Evolutionary conservation across 2,888 invertebrate species (phyloP), one percentile per base, ranked within the genome.

Genomic region (Alloplasta piceator): DNA sequence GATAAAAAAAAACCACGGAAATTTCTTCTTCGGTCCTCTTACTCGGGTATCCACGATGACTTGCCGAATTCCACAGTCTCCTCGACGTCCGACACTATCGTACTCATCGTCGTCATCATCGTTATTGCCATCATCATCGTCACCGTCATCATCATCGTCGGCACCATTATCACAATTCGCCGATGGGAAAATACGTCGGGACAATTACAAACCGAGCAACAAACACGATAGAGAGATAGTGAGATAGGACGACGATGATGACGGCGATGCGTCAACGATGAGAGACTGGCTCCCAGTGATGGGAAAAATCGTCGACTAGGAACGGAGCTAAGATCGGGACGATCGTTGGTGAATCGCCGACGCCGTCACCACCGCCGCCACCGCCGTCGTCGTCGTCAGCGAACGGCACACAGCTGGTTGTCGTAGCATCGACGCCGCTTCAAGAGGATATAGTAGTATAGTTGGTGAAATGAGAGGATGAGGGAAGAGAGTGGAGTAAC

Each of bases 261-360:
- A 48, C 39, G 36, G 10, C 61, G 61, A 74, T 41, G 71, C 64
- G 67, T 26, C 41, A 73, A 46, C 68, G 78, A 55, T 41, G 74
- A 74, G 70, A 78, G 78, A 68, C 70, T 46, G 50, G 74, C 78
- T 80, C 76, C 48, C 61, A 76, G 68, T 73, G 67, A 68, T 60
- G 38, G 12, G 36, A 9, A 46, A 6, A 71, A 43, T 71, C 48
- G 61, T 71, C 12, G 43, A 66, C 58, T 60, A 61, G 26, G 16
- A 77, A 56, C 50, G 39, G 68, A 70, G 41, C 76, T 6, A 46
- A 52, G 48, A 63, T 58, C 56, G 63, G 64, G 48, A 52, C 58
- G 77, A 77, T 63, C 39, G 60, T 26, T 60, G 67, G 66, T 38
- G 60, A 36, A 75, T 48, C 52, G 70, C 48, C 70, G 68, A 38